These are phyloP conservation scores for Drosophila rellima DNA, from an alignment of 2,888 invertebrate genomes.

Conservation along the genomic window DNA sequence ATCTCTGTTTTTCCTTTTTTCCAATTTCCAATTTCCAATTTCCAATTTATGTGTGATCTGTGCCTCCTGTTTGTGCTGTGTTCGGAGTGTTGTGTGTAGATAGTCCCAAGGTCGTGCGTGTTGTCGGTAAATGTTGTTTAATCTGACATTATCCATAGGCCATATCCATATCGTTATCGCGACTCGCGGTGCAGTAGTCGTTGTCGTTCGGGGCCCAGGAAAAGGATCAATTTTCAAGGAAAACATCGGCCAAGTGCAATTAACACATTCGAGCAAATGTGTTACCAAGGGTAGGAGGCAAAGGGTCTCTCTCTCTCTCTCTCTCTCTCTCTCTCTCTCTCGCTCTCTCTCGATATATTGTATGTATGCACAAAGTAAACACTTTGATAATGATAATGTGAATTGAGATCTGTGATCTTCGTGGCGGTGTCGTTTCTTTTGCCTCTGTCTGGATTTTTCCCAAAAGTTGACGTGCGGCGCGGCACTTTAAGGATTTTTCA, in stretches of 20 bases:
- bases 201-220: constrained; percentile 29
- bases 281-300: constrained; percentile 24
- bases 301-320: constrained; percentile 1
- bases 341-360: background rate
- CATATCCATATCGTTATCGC: constrained; percentile 64
- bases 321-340: background rate
- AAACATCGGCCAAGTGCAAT: constrained; percentile 79
- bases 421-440: constrained; percentile 58
- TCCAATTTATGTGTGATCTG: constrained; percentile 26
- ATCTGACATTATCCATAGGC: constrained; percentile 60
- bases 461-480: constrained; percentile 58
- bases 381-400: constrained; percentile 76
- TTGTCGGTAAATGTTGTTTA: constrained; percentile 72
- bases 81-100: constrained; percentile 4
- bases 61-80: constrained; percentile 6
- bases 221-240: constrained; percentile 81
- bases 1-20: constrained; percentile 5
- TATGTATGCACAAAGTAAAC: constrained; percentile 57
- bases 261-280: constrained; percentile 70
- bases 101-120: constrained; percentile 20
- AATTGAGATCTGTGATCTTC: constrained; percentile 34
- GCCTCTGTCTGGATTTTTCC: constrained; percentile 41
- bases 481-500: constrained; percentile 64
- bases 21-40: too few species aligned
- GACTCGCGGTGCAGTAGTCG: constrained; percentile 49